phyloP scores from a whole-genome alignment of 2,797 vertebrate species.

The Phoeniculus purpureus region DNA sequence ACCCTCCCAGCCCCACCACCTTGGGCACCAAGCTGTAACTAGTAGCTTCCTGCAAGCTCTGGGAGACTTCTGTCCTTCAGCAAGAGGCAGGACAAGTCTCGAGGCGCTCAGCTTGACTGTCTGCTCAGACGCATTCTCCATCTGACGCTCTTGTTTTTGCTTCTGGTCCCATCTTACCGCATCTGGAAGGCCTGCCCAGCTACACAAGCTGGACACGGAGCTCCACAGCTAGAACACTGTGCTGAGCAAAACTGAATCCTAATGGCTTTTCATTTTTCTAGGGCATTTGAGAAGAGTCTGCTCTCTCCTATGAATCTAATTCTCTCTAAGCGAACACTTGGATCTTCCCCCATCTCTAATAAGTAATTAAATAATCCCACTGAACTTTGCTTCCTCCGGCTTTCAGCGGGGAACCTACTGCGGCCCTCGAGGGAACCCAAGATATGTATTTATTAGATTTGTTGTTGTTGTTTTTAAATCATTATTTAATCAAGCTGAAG shows the following conservation, averaged over 20 bases:
- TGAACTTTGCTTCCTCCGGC: conserved; percentile 38
- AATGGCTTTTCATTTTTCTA: conserved; percentile 28
- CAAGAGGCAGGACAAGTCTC: not conserved
- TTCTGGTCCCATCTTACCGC: not conserved
- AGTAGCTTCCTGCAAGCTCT: not conserved
- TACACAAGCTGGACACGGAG: not conserved
- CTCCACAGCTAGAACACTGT: not conserved
- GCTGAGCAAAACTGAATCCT: not conserved
- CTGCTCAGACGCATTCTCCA: not conserved
- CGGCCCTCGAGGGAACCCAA: conserved; percentile 64
- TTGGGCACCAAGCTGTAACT: not conserved
- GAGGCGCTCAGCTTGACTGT: not conserved
- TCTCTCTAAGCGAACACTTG: conserved; percentile 18
- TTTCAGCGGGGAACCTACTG: conserved; percentile 50
- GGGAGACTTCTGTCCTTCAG: not conserved
- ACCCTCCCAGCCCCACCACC: not conserved
- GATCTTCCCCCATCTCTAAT: not conserved
- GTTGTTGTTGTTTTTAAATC: conserved; percentile 65
- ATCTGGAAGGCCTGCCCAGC: not conserved
- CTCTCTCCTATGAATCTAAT: conserved; percentile 46
- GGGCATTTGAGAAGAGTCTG: not conserved
- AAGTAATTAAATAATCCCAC: conserved; percentile 72
- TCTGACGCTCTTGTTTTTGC: not conserved
- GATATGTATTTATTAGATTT: conserved; percentile 62
- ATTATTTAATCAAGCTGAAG: conserved; percentile 75